Conservation (phyloP, 2,113 vertebrate genomes). For the Pterocles gutturalis region DNA sequence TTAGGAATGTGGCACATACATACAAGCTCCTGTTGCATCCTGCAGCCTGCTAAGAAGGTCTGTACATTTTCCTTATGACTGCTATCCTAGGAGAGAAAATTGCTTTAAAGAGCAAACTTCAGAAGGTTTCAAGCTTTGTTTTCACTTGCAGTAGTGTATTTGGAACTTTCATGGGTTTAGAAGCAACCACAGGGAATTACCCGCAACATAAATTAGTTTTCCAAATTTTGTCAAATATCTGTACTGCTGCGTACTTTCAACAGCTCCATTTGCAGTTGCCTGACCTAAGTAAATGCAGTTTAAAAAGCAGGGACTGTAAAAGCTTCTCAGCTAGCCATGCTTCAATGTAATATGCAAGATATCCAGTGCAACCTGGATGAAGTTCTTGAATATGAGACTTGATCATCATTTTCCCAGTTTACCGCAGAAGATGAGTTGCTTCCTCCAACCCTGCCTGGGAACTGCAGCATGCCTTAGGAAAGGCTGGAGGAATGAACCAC, state of each 20-base stretch:
- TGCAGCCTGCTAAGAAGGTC: background rate
- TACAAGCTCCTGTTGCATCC: background rate
- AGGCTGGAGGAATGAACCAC: background rate
- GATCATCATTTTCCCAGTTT: background rate
- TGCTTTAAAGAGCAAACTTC: background rate
- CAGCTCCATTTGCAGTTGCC: background rate
- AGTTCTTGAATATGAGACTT: background rate
- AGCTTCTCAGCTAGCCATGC: background rate
- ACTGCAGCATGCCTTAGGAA: background rate
- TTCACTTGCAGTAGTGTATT: background rate
- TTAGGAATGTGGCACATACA: background rate
- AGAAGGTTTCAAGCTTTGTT: background rate
- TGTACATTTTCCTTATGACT: background rate
- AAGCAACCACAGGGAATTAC: background rate
- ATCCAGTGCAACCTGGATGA: rapidly evolving
- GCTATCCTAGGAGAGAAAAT: background rate
- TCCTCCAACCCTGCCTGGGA: background rate
- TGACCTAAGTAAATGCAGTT: background rate
- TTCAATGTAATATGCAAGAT: background rate
- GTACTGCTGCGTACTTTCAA: background rate
- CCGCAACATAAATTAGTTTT: background rate
- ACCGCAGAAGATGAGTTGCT: rapidly evolving
- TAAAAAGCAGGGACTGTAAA: background rate
- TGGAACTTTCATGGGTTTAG: background rate
- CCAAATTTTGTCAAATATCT: background rate